phyloP scores from a whole-genome alignment of 2,113 vertebrate species.

The Dasyornis broadbenti region DNA sequence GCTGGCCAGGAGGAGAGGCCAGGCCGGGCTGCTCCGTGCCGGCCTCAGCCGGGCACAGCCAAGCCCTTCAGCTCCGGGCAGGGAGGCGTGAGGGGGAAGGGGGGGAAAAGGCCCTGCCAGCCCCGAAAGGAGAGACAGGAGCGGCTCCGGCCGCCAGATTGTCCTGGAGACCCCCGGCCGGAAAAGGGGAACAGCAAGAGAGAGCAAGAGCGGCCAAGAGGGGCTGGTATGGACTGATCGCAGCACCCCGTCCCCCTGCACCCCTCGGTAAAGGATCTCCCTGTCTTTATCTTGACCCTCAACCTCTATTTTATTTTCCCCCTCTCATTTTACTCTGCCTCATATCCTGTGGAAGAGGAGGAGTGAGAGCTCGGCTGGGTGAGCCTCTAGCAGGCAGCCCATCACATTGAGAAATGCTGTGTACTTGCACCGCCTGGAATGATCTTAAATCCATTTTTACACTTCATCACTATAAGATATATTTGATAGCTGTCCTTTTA shows the following conservation, averaged over 20 bases:
- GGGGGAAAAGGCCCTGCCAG: not conserved
- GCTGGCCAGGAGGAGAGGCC: rapidly evolving
- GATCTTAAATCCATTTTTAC: not conserved
- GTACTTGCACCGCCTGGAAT: not conserved
- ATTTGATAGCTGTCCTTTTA: not conserved
- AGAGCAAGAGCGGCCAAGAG: no score
- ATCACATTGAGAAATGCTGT: rapidly evolving
- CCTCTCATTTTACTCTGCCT: not conserved
- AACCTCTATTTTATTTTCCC: rapidly evolving
- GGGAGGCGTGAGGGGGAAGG: rapidly evolving
- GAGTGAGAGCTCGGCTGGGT: rapidly evolving
- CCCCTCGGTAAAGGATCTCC: rapidly evolving
- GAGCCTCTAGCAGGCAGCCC: not conserved
- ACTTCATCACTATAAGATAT: not conserved
- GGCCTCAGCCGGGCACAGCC: not conserved
- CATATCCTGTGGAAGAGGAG: not conserved
- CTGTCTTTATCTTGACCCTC: not conserved
- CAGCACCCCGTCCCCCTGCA: not conserved
- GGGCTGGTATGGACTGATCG: rapidly evolving
- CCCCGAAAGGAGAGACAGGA: not conserved
- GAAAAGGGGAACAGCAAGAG: not conserved
- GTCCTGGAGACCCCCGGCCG: rapidly evolving
- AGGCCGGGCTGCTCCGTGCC: rapidly evolving
- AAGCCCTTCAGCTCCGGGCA: no score
- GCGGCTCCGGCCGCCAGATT: rapidly evolving